Evolutionary conservation across 2,113 vertebrate species (phyloP).

Genomic region (Ctenodactylus gundi): DNA sequence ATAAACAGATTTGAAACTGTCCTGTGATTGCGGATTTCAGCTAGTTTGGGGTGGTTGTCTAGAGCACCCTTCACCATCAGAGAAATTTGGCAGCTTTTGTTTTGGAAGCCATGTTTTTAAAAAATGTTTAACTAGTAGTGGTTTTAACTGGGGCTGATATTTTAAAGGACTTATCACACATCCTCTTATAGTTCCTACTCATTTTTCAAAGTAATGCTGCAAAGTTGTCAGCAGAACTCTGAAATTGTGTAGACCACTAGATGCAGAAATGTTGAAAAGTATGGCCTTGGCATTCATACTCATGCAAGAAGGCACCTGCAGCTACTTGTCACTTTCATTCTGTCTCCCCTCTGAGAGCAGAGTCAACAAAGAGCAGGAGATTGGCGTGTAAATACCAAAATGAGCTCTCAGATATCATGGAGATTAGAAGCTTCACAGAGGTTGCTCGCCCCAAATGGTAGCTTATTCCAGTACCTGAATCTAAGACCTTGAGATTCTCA

Average conservation of each 20-base stretch:
- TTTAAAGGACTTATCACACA: not conserved
- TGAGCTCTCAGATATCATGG: not conserved
- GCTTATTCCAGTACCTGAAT: not conserved
- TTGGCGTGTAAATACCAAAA: accelerated
- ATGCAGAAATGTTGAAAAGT: not conserved
- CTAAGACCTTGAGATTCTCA: not conserved
- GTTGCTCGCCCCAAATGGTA: accelerated
- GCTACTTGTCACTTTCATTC: accelerated
- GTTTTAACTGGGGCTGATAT: not conserved
- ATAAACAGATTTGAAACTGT: not conserved
- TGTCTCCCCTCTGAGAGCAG: not conserved
- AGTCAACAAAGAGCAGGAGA: not conserved
- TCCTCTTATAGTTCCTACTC: not conserved
- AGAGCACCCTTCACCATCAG: not conserved
- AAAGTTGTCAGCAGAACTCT: not conserved
- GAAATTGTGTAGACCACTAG: not conserved
- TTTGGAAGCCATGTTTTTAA: not conserved
- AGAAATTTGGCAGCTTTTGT: not conserved
- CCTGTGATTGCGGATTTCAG: no score
- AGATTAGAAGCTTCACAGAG: not conserved
- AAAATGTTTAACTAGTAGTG: not conserved
- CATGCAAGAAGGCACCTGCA: not conserved
- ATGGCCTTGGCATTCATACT: not conserved
- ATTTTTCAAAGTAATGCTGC: not conserved
- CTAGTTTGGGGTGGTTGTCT: no score